These are phyloP conservation scores for Scortum barcoo DNA, from an alignment of 2,113 vertebrate genomes.

Conservation along the genomic window DNA sequence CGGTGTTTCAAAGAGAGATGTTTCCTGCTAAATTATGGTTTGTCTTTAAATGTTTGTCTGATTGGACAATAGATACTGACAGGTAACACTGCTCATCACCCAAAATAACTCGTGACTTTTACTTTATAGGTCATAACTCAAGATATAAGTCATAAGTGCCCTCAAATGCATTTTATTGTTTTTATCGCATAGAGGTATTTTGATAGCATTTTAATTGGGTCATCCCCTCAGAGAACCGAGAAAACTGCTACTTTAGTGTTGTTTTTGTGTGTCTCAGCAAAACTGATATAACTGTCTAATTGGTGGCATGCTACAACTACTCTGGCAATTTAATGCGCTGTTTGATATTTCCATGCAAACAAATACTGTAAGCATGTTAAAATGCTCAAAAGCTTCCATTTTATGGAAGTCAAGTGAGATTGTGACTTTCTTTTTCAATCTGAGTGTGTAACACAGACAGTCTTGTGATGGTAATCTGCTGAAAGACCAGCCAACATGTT, in stretches of 20 bases:
- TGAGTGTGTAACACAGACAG: too few relatives aligned
- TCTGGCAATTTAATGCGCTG: not conserved
- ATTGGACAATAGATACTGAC: not conserved
- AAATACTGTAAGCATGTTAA: not conserved
- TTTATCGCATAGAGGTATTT: not conserved
- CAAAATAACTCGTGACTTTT: not conserved
- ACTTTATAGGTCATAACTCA: not conserved
- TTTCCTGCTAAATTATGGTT: not conserved
- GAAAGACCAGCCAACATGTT: too few relatives aligned
- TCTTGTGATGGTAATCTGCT: too few relatives aligned
- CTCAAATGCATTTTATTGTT: not conserved
- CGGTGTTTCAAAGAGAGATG: not conserved
- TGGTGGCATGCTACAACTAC: not conserved
- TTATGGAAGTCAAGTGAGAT: not conserved
- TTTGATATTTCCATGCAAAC: not conserved
- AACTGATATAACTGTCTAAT: not conserved
- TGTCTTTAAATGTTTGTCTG: not conserved
- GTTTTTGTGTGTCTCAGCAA: not conserved
- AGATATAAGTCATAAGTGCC: not conserved
- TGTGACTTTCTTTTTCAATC: too few relatives aligned
- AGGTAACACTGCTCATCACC: not conserved
- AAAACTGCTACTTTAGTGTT: not conserved
- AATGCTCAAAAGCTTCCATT: not conserved
- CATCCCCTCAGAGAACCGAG: not conserved
- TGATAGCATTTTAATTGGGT: too few relatives aligned